Evolutionary conservation across 2,888 invertebrate species (phyloP), one percentile per base, ranked within the genome.

Genomic region (Invenusta paracnida): DNA sequence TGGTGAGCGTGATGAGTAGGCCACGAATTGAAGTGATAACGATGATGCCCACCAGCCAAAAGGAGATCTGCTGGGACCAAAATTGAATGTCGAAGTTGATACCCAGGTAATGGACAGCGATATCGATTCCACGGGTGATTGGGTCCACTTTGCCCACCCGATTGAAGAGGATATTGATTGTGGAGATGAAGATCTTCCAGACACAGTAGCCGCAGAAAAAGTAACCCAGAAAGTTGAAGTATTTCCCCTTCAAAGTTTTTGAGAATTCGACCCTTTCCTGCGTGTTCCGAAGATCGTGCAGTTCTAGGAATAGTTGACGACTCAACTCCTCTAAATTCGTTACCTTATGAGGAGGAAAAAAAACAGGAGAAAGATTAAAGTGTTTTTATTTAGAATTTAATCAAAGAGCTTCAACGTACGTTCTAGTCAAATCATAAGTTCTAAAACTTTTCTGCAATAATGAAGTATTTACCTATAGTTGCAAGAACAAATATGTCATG

Each of bases 41-140:
- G 88, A 99, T 99, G 89, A 98, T 97, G 0, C 99, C 99, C 0
- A 99, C 95, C 0, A 99, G 93, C 89, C 96, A 94, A 92, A 99
- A 99, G 0, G 98, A 98, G 79, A 99, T 95, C 90, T 99, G 97
- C 90, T 99, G 99, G 0, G 97, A 98, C 98, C 99, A 99, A 92
- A 98, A 99, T 25, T 95, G 94, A n/a, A 98, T 93, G 92, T 99
- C 98, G 89, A 99, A 95, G 90, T 95, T 94, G 89, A 97, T 94
- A 23, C 98, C 98, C 90, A 98, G 94, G 95, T 97, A 98, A 90
- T 96, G 95, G 0, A 99, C 96, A 0, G 96, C 96, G 87, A 99
- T 96, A 93, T 98, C 98, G 85, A 99, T 94, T 0, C 97, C 97
- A 88, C 96, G 93, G 0, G 99, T 98, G 0, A 99, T 97, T 0